Evolutionary conservation across 2,797 vertebrate species (phyloP), one percentile per base, ranked within the genome.

Genomic region (Pseudopleuronectes americanus): DNA sequence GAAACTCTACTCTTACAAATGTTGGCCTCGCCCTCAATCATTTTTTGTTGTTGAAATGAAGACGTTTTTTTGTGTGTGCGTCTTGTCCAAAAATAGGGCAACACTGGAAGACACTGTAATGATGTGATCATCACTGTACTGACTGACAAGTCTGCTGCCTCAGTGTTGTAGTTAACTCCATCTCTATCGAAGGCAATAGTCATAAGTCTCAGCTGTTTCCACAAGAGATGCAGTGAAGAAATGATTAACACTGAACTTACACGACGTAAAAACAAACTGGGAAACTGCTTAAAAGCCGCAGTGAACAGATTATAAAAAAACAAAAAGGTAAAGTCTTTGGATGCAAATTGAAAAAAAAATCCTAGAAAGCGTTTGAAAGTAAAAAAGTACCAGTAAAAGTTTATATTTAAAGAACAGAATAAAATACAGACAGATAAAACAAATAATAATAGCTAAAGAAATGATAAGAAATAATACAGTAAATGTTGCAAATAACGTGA

Each of bases 71-170:
- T 71, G 74, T 53, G 60, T 76, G 79, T 68, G 64, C 62, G 60
- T 87, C 66, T 61, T 72, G 76, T 86, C 76, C 57, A 76, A 76
- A 80, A 67, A 51, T 19, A 69, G 60, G 54, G 62, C 55, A 64
- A 76, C 77, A 62, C 76, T 77, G 89, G 88, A 90, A 91, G 89
- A 92, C 87, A 77, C 24, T 71, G 81, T 64, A 63, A 79, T 69
- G 66, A 79, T 56, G 51, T 49, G 75, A 70, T 21, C 21, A 17
- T 74, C 33, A 76, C 59, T 41, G 12, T 55, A 28, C 69, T 36
- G 67, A 71, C 63, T 3, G 51, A 73, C 77, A 60, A 68, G 77
- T 79, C 82, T 75, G 74, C 79, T 68, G 74, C 69, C 69, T 74
- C 56, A 71, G 64, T 82, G 76, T 78, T 73, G 70, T 41, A 19